phyloP scores from a whole-genome alignment of 2,797 vertebrate species.

The Aselliscus stoliczkanus region DNA sequence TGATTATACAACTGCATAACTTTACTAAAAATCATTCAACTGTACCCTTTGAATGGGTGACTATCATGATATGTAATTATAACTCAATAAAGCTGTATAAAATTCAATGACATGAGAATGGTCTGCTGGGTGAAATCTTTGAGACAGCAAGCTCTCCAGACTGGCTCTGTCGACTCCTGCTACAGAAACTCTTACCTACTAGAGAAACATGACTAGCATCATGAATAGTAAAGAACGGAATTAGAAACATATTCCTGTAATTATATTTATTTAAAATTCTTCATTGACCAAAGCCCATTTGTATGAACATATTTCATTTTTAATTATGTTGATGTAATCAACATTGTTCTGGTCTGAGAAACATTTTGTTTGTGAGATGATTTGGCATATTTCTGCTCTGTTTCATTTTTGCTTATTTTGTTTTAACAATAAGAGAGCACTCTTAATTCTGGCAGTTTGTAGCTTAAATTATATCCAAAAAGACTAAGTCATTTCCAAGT shows the following conservation, averaged over 20 bases:
- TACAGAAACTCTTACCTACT: neutral
- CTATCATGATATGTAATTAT: neutral
- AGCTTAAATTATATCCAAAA: neutral
- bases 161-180: neutral
- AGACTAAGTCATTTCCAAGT: neutral
- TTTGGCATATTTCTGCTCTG: neutral
- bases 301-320: neutral
- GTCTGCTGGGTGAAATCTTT: neutral
- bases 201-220: neutral
- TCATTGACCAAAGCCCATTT: neutral
- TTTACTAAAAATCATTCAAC: neutral
- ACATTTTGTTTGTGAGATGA: neutral
- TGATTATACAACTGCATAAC: neutral
- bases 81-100: neutral
- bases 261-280: slow-evolving; percentile 22
- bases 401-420: neutral
- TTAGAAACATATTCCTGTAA: neutral
- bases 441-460: neutral
- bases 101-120: neutral
- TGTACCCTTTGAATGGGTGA: neutral
- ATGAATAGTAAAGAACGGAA: neutral
- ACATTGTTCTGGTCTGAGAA: neutral
- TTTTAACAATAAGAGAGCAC: neutral
- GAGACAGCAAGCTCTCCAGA: neutral
- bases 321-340: neutral